A percentile compares a stretch with the other conserved stretches of the same genome.
Conservation (phyloP, 2,888 invertebrate species). For the Drosophila subquinaria region DNA sequence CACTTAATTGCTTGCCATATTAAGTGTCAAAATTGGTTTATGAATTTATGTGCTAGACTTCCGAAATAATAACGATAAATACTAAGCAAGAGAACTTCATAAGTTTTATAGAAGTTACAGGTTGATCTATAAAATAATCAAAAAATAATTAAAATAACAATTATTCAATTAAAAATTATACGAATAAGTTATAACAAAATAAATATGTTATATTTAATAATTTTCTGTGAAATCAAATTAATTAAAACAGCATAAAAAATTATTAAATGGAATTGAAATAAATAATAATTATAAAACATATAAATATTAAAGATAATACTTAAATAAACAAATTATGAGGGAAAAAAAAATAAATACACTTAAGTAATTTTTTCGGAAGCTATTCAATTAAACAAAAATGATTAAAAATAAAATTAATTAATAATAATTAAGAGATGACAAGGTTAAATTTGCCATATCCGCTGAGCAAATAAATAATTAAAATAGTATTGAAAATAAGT, state of each 20-base stretch:
- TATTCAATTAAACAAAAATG: conserved; percentile 8
- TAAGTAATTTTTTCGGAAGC: not conserved
- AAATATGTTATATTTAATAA: not conserved
- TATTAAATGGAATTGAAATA: not conserved
- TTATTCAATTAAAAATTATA: not conserved
- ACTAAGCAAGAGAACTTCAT: not conserved
- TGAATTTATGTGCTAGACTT: conserved; percentile 12
- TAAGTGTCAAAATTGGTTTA: conserved; percentile 30
- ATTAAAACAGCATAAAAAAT: not conserved
- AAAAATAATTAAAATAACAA: not conserved
- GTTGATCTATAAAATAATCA: not conserved
- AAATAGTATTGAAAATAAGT: conserved; percentile 1
- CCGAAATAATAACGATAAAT: conserved; percentile 1
- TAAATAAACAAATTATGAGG: not conserved
- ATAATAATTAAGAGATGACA: conserved; percentile 13
- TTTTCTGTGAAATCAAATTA: not conserved
- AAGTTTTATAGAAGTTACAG: not conserved
- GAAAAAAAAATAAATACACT: not conserved
- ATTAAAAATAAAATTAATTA: conserved; percentile 6
- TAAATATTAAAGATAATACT: not conserved
- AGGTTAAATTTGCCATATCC: conserved; percentile 9
- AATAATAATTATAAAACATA: not conserved
- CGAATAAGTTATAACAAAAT: not conserved
- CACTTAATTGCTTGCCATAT: conserved; percentile 10
- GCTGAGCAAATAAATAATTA: conserved; percentile 10